Percentiles rank a stretch among this genome's conserved stretches.
phyloP scores from a whole-genome alignment of 1,140 invertebrate genomes.

The Drosophila dunni region DNA sequence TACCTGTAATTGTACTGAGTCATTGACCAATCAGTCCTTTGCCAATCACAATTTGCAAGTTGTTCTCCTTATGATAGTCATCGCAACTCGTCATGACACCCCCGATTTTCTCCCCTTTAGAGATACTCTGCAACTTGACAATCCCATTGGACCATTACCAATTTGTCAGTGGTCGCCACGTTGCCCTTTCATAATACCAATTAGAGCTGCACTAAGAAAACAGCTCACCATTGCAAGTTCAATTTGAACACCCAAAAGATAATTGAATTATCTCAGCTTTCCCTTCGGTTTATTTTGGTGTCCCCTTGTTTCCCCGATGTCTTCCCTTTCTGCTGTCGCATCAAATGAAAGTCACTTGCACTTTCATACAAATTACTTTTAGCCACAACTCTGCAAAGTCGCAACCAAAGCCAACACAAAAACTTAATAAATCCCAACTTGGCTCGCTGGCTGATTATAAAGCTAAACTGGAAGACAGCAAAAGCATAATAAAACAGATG shows the following conservation, averaged over 20 bases:
- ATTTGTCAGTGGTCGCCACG: slow-evolving; percentile 3
- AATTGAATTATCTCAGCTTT: slow-evolving; percentile 65
- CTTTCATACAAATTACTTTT: slow-evolving; percentile 78
- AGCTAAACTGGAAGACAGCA: slow-evolving; percentile 40
- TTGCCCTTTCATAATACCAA: slow-evolving; percentile 44
- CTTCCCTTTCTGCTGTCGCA: slow-evolving; percentile 42
- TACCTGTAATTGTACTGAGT: not conserved
- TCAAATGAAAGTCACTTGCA: slow-evolving; percentile 76
- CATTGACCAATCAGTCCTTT: not conserved
- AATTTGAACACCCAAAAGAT: not conserved
- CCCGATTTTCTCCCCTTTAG: not conserved
- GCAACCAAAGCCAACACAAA: slow-evolving; percentile 34
- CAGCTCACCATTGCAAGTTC: not conserved
- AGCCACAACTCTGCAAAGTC: slow-evolving; percentile 40
- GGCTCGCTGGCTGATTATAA: slow-evolving; percentile 60
- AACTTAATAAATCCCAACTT: slow-evolving; percentile 64
- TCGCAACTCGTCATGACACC: not conserved
- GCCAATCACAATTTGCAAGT: not conserved
- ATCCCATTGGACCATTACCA: slow-evolving; percentile 7
- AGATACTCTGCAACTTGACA: not conserved
- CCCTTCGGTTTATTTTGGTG: not conserved
- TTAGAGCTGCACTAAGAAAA: slow-evolving; percentile 43
- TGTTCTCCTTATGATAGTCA: not conserved
- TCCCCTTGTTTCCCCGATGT: not conserved
- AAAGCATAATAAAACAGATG: slow-evolving; percentile 42